Evolutionary conservation across 35 echinoderm and acorn worm genomes (phyloP), one percentile per base, ranked within the genome.

Genomic region (Apostichopus parvimensis): DNA sequence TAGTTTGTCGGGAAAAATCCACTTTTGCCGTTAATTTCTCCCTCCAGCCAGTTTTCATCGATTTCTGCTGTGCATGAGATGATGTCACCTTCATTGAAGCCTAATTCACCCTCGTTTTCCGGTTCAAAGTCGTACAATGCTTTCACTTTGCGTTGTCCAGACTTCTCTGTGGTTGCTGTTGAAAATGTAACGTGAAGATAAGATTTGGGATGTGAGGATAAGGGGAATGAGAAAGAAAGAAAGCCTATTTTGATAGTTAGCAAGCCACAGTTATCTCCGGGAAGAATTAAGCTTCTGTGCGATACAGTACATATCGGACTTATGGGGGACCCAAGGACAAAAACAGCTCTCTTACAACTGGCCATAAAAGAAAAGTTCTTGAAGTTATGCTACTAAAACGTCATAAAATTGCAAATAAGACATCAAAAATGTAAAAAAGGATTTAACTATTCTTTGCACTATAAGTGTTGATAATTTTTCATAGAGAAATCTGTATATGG

Each of bases 11-110:
- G 97, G 81, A 98, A 98, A 58, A 87, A 98, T 5, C 97, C 97
- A 17, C 52, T 94, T 12, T 70, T 90, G 25, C 97, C 97, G 25
- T 94, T 77, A 22, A 96, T 53, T 77, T 91, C 71, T 64, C 97
- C 97, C 54, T 98, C 94, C 66, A 96, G 57, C 96, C 97, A 98
- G 91, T 98, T 98, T 14, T 98, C 97, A 34, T 98, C 97, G 21
- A 98, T 93, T 24, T 93, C 82, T 11, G 59, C n/a, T 8, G 89
- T 90, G 52, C 94, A 56, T 0, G 54, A 88, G 82, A 98, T 96
- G 12, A 88, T 94, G 87, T 98, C 97, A 65, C 97, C 97, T 79
- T 98, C 94, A 0, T 18, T 55, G 78, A 98, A 98, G 21, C 58
- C 94, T 6, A 98, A 81, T 73, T 98, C 96, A 15, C 92, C 97